Evolutionary conservation across 2,113 vertebrate species (phyloP).

Genomic region (Pipa parva): DNA sequence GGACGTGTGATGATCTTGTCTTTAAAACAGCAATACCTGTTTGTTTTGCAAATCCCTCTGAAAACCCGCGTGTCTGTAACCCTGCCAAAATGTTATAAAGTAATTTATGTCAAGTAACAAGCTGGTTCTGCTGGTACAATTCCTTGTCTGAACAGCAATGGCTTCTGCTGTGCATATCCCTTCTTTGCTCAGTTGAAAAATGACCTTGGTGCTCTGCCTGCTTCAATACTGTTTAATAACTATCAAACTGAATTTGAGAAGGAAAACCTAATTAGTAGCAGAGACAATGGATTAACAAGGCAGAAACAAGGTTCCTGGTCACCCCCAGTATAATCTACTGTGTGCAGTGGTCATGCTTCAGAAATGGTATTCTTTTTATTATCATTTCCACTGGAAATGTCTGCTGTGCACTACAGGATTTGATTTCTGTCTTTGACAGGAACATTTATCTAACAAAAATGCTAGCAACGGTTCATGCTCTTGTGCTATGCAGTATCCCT

Average conservation of each 20-base stretch:
- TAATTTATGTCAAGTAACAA: background rate
- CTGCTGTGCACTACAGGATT: conserved; percentile 52
- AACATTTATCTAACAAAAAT: conserved; percentile 53
- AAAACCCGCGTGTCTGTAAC: background rate
- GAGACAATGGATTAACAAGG: conserved; percentile 57
- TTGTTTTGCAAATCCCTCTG: too few relatives aligned
- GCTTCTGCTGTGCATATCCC: background rate
- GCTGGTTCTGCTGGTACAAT: background rate
- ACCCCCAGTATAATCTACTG: conserved; percentile 48
- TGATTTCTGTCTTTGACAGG: conserved; percentile 52
- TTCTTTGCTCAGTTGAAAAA: conserved; percentile 11
- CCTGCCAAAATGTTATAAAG: background rate
- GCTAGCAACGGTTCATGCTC: conserved; percentile 42
- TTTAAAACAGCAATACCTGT: background rate
- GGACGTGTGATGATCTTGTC: background rate
- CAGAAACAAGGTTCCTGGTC: conserved; percentile 48
- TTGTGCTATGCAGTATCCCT: conserved; percentile 32
- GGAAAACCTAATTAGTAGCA: conserved; percentile 60
- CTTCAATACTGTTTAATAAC: conserved; percentile 50
- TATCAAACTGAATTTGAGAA: conserved; percentile 58
- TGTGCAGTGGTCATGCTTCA: conserved; percentile 51
- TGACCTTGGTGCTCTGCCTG: conserved; percentile 44
- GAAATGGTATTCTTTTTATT: conserved; percentile 62
- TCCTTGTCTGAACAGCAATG: background rate
- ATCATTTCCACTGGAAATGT: conserved; percentile 53